A percentile compares a stretch with the other conserved stretches of the same genome.
Evolutionary conservation across 2,797 vertebrate species (phyloP).

Genomic region (Furcifer pardalis): DNA sequence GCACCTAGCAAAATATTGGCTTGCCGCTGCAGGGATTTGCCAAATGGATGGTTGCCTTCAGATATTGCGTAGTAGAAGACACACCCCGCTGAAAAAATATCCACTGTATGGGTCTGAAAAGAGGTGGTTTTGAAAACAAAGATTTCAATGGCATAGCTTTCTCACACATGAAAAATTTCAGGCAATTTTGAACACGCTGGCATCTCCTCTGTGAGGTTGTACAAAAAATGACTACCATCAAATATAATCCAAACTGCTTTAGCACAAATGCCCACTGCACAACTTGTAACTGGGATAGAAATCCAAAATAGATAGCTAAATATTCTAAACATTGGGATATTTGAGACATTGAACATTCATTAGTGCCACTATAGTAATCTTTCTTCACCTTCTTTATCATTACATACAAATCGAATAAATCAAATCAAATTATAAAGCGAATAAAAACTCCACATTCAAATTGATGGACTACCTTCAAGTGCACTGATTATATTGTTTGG

Average conservation of each 20-base stretch:
- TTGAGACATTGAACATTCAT: not conserved
- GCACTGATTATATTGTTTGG: not conserved
- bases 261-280: not conserved
- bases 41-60: conserved; percentile 92
- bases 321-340: not conserved
- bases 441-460: too few species aligned
- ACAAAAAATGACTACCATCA: not conserved
- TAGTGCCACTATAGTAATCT: not conserved
- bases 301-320: not conserved
- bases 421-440: too few species aligned
- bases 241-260: not conserved
- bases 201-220: not conserved
- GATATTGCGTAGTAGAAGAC: conserved; percentile 96
- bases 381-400: not conserved
- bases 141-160: fast-evolving
- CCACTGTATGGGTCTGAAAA: conserved; percentile 91
- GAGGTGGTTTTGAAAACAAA: conserved; percentile 32
- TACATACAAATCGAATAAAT: too few species aligned
- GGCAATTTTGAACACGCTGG: not conserved
- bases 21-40: conserved; percentile 95
- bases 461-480: too few species aligned
- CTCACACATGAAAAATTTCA: not conserved
- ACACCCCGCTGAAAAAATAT: conserved; percentile 97
- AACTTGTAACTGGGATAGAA: not conserved
- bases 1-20: conserved; percentile 93